Conservation (phyloP, 2,113 vertebrate species). For the Colaptes auratus region DNA sequence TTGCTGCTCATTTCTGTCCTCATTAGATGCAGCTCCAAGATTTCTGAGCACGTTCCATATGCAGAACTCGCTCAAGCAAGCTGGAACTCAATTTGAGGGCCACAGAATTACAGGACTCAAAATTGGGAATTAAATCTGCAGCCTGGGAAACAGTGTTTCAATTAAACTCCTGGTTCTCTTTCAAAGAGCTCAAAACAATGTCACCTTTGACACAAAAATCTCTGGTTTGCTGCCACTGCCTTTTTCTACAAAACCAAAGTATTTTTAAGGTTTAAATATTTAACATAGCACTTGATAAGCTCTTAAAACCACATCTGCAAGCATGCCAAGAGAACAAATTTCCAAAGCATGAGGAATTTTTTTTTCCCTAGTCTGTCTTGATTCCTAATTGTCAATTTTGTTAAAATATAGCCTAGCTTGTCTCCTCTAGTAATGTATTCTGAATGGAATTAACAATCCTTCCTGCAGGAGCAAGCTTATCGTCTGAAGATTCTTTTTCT, state of each 20-base stretch:
- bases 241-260: background rate
- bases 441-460: constrained; percentile 5
- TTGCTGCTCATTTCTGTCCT: background rate
- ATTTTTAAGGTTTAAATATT: background rate
- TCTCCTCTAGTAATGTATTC: background rate
- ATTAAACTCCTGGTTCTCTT: background rate
- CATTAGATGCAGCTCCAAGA: background rate
- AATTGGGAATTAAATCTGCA: background rate
- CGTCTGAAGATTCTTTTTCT: background rate
- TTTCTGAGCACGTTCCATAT: background rate
- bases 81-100: background rate
- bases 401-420: background rate
- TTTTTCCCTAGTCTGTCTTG: background rate
- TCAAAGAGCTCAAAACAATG: background rate
- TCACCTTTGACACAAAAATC: background rate
- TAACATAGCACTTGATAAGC: background rate
- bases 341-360: constrained; percentile 18
- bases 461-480: background rate
- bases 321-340: constrained; percentile 19
- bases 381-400: background rate
- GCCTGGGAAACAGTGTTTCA: background rate
- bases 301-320: constrained; percentile 14
- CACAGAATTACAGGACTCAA: background rate
- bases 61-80: background rate
- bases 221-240: background rate